Base-by-base conservation (phyloP, 1,140 invertebrate genomes). In the Listronotus oregonensis region DNA sequence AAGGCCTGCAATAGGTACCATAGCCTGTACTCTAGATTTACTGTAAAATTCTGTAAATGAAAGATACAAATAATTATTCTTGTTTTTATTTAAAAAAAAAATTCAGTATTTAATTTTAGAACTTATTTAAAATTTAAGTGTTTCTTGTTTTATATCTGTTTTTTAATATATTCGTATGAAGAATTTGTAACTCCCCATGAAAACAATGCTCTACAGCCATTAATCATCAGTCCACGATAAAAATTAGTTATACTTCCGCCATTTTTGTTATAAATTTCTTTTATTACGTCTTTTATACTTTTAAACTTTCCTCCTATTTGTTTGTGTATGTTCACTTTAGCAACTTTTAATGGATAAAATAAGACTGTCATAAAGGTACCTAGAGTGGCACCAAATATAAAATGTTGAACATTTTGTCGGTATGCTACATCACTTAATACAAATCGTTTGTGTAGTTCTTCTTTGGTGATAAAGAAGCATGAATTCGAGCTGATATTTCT, bases 131-230 rank as follows among this genome's bases (percentile, higher is more conserved):
- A 27, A 27, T 27, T 1, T 27, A 27, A 27, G 5, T 27, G 11
- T 8, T 5, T 37, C 11, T 5, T 37, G 3, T 37, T 37, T 37
- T 37, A 37, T 40, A 61, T 50, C 12, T 46, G 55, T 18, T 46
- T 50, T 27, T 59, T 66, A 52, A 66, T 54, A 6, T 59, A 68
- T 58, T 68, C 66, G 34, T 64, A 68, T 11, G 60, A 57, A 12
- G 61, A 58, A 59, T 64, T 64, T 7, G 66, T 68, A 14, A 68
- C 52, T 6, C 66, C 61, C 66, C 66, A 68, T 14, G 54, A 52
- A 27, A 68, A 39, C 11, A 68, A 14, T 0, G 59, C 61, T 18
- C 54, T 52, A 15, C 31, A 7, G 31, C 43, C 34, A 21, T 64
- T 68, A 6, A 59, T 37, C 11, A 40, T 6, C 7, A 55, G 32